A percentile compares a stretch with the other conserved stretches of the same genome.
Evolutionary conservation across 2,113 vertebrate genomes (phyloP).

Genomic region (Alouatta palliata): DNA sequence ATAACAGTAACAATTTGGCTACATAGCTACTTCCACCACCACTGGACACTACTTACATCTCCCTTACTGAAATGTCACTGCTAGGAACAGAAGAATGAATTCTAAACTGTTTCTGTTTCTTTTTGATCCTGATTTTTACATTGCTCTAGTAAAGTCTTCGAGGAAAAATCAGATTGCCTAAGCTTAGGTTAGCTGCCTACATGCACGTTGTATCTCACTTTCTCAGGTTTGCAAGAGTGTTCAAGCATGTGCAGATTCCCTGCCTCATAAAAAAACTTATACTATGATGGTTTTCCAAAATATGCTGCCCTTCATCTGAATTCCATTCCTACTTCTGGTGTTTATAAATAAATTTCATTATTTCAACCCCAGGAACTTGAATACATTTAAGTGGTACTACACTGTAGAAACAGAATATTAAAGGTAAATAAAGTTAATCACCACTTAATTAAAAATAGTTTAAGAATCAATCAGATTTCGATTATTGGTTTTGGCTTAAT

Average conservation of each 20-base stretch:
- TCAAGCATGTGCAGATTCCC: neutral
- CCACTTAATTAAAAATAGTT: neutral
- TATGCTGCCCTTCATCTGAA: neutral
- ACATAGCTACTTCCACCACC: fast-evolving
- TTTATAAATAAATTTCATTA: neutral
- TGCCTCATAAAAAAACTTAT: neutral
- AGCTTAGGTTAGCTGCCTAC: neutral
- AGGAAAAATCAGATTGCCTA: neutral
- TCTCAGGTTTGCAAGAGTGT: neutral
- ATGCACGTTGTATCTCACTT: neutral
- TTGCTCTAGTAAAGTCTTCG: neutral
- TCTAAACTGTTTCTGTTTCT: neutral
- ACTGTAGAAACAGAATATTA: neutral
- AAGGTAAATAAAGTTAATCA: neutral
- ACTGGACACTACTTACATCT: neutral
- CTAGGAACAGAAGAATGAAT: neutral
- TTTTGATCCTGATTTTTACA: neutral
- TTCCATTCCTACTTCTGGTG: neutral
- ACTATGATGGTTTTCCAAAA: neutral
- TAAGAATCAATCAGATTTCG: neutral
- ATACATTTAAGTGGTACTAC: neutral
- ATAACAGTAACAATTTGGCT: neutral
- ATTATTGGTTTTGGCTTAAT: neutral
- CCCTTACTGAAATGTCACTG: neutral
- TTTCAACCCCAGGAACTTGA: neutral